Evolutionary conservation across 1,140 invertebrate genomes (phyloP).

Genomic region (Drosophila erecta): DNA sequence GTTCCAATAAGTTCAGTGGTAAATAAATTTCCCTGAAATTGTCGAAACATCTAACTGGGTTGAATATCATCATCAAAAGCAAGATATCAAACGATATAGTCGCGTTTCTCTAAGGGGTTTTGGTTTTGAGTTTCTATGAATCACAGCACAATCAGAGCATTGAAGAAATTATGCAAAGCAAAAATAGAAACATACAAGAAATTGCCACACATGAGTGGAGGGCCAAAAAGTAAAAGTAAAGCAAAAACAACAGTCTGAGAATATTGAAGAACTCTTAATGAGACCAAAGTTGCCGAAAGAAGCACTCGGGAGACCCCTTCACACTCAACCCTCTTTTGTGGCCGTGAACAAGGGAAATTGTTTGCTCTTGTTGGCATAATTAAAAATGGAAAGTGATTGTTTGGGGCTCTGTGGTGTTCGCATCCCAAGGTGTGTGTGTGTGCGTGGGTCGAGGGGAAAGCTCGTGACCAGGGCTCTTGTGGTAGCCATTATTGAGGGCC

Average conservation of each 20-base stretch:
- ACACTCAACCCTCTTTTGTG: not conserved
- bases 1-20: slow-evolving; percentile 18
- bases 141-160: slow-evolving; percentile 30
- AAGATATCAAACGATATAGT: slow-evolving; percentile 57
- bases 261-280: slow-evolving; percentile 70
- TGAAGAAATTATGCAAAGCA: slow-evolving; percentile 31
- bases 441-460: slow-evolving; percentile 21
- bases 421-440: slow-evolving; percentile 1
- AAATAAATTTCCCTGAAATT: slow-evolving; percentile 43
- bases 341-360: slow-evolving; percentile 39
- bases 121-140: not conserved
- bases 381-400: slow-evolving; percentile 73
- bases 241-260: slow-evolving; percentile 29
- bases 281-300: slow-evolving; percentile 39
- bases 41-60: slow-evolving; percentile 48
- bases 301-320: slow-evolving; percentile 28
- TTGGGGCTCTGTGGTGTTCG: not conserved
- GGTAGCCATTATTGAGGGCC: slow-evolving; percentile 16
- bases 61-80: slow-evolving; percentile 32
- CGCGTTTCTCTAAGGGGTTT: not conserved
- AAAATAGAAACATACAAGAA: slow-evolving; percentile 24
- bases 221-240: not conserved
- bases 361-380: slow-evolving; percentile 66
- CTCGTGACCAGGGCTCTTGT: slow-evolving; percentile 43
- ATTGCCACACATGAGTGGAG: slow-evolving; percentile 17